Evolutionary conservation across 2,113 vertebrate species (phyloP).

Genomic region (Aegotheles bennettii): DNA sequence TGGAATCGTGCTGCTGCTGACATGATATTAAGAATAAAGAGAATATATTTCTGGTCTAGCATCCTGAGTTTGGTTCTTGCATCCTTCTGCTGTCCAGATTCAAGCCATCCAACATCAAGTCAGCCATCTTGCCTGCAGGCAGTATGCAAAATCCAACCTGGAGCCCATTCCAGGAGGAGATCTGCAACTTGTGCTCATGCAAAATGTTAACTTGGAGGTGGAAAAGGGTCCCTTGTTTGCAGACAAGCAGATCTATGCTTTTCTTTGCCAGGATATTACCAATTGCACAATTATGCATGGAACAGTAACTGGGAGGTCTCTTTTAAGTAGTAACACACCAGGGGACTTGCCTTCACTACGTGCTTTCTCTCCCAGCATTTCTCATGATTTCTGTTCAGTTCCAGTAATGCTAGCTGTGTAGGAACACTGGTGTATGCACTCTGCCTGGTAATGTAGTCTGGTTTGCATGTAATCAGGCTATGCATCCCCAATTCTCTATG

Average conservation of each 20-base stretch:
- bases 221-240: not conserved
- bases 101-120: too few species aligned
- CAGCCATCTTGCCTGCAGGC: fast-evolving
- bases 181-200: fast-evolving
- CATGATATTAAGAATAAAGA: conserved; percentile 56
- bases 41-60: conserved; percentile 66
- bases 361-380: not conserved
- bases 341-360: not conserved
- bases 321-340: not conserved
- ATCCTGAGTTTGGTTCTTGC: conserved; percentile 17
- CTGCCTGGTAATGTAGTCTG: not conserved
- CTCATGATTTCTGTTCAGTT: not conserved
- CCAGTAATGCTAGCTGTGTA: not conserved
- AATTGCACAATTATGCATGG: not conserved
- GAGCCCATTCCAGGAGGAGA: not conserved
- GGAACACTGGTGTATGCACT: fast-evolving
- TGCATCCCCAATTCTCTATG: not conserved
- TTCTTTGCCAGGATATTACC: conserved; percentile 27
- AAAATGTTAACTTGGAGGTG: not conserved
- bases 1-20: conserved; percentile 58
- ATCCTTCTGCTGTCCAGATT: not conserved
- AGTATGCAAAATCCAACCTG: not conserved
- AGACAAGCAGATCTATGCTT: not conserved
- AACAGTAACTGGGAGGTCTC: conserved; percentile 14
- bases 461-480: not conserved